Evolutionary conservation across 92 coral and sea anemone genomes (phyloP).

Genomic region (Phymanthus crucifer): DNA sequence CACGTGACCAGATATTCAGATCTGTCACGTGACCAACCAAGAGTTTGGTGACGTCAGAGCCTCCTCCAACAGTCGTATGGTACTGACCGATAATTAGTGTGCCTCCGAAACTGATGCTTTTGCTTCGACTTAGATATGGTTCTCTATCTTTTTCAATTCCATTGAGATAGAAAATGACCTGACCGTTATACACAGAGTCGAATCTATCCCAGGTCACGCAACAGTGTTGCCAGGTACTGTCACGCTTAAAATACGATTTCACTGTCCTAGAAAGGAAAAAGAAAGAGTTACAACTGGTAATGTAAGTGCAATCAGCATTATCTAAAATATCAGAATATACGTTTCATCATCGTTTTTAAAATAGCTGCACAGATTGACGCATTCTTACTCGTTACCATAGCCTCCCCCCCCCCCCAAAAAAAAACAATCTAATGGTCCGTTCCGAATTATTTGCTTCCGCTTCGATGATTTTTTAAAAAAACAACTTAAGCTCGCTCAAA

Average conservation of each 20-base stretch:
- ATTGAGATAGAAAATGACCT: conserved; percentile 7
- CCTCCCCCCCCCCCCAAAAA: too few species aligned
- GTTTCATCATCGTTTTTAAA: too few species aligned
- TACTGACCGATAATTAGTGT: conserved; percentile 13
- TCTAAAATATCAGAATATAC: too few species aligned
- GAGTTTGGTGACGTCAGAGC: conserved; percentile 4
- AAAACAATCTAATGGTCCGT: too few species aligned
- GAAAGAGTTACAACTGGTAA: too few species aligned
- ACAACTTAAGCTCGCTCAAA: too few species aligned
- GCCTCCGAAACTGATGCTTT: background rate
- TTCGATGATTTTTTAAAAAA: too few species aligned
- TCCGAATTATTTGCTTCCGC: too few species aligned
- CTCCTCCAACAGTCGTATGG: background rate
- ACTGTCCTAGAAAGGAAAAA: background rate
- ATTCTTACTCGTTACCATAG: too few species aligned
- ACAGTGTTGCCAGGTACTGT: conserved; percentile 21
- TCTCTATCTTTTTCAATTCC: background rate
- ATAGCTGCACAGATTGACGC: too few species aligned
- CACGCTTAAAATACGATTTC: background rate
- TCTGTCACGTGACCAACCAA: conserved; percentile 28
- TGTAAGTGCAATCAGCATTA: too few species aligned
- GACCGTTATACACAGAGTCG: background rate
- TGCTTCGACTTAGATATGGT: conserved; percentile 6
- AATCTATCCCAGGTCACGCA: conserved; percentile 15
- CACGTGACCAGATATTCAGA: conserved; percentile 30